phyloP scores from a whole-genome alignment of 2,113 vertebrate genomes.

The western clawed frog (Xenopus tropicalis) region UCB_Xtro_10.0 CM004445.2:25727001-25727500 shows the following conservation, averaged over 20 bases:
- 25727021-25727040: too few species aligned
- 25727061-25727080: too few species aligned
- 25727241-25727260: background rate
- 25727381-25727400: constrained; percentile 37
- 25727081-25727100: too few species aligned
- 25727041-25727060: too few species aligned
- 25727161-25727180: too few species aligned
- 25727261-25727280: background rate
- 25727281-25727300: constrained; percentile 3
- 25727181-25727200: too few species aligned
- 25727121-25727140: too few species aligned
- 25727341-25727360: constrained; percentile 33
- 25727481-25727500: constrained; percentile 42
- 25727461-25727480: constrained; percentile 44
- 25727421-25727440: constrained; percentile 45
- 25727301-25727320: constrained; percentile 1
- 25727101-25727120: too few species aligned
- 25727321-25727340: constrained; percentile 36
- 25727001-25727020: too few species aligned
- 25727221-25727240: too few species aligned
- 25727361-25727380: constrained; percentile 31
- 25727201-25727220: too few species aligned
- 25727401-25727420: constrained; percentile 34
- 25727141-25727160: too few species aligned
- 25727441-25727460: constrained; percentile 40